Evolutionary conservation across 2,113 vertebrate species (phyloP), one percentile per base, ranked within the genome.

Genomic region (Edolisoma coerulescens): DNA sequence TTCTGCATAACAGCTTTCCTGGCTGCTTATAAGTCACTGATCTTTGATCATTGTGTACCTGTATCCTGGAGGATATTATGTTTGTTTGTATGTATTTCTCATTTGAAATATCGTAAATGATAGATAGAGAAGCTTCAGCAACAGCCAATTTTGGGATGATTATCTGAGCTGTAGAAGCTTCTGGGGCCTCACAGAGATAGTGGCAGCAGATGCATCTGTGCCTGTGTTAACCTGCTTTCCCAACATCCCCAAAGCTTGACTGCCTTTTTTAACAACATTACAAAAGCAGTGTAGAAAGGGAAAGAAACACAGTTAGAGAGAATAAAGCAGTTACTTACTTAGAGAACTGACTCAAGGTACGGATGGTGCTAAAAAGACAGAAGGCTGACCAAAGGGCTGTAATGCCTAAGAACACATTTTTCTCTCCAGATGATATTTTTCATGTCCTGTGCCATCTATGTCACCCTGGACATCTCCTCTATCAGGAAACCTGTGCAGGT

Each of bases 121-220:
- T 64, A 54, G 67, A 69, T 35, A 54, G 52, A 83, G 27, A 88
- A 69, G 60, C 64, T 93, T 86, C 87, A 68, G 76, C 90, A 87
- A 56, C 47, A 45, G 32, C 19, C 60, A 81, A 63, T 90, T 68
- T 63, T 86, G 63, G 84, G 79, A 49, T 74, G 86, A 90, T 96
- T 96, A 67, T 78, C 76, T 92, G 83, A 84, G 73, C 65, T 95
- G 76, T 78, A 75, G 90, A 92, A 95, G 52, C 73, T 93, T 79
- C 76, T 90, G 83, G 27, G 39, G 49, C 83, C 83, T 89, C 76
- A 53, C 71, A 87, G 85, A 84, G 76, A 57, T 4, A 20, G 83
- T 53, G 73, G 44, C 32, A 88, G 79, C 88, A 95, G 85, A 81
- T 90, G 80, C 76, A 53, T 89, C 92, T 90, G 56, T 60, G 83